Base-by-base conservation (phyloP, 2,888 invertebrate genomes). In the Hemistola chrysoprasaria region DNA sequence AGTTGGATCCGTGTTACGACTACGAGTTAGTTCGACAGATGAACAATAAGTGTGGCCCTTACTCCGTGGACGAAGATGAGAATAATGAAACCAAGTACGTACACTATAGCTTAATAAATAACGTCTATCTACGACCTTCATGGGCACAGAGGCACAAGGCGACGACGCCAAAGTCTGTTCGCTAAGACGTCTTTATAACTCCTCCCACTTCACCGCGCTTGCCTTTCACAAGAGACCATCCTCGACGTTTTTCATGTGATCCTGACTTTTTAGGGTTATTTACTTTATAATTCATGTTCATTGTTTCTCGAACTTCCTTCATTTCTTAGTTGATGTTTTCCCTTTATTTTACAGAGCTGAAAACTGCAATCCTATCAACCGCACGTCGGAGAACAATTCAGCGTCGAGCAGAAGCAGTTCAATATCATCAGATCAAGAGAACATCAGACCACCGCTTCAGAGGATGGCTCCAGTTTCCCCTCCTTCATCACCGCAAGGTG, bases 391-490 rank as follows among this genome's bases (percentile, higher is more conserved):
- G 34, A 80, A 75, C 39, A 83, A 79, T 45, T 87, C 88, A 0
- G 70, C 77, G 1, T 87, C 88, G 0, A 88, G 88, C 56, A 64
- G 88, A 36, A 87, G 87, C 58, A 88, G 87, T 50, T 88, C 88
- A 1, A 73, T 88, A 49, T 88, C 88, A 0, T 88, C 88, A 0
- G 88, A 88, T 8, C 85, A 87, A 40, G 88, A 88, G 51, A 82
- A 74, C 58, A 84, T 84, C 4, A 70, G 87, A 16, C 87, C 88
- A 8, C 86, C 88, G 3, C 59, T 88, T 27, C 81, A 81, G 46
- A 69, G 87, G 11, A 84, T 84, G 82, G 77, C 85, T 3, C 85
- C 88, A 0, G 76, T 87, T 8, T 87, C 87, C 7, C 87, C 88
- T 5, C 88, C 88, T 0, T 74, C 71, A 26, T 87, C 87, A 5